A percentile compares a stretch with the other conserved stretches of the same genome.
phyloP scores from a whole-genome alignment of 1,140 invertebrate genomes.

The Cardiocondyla obscurior region DNA sequence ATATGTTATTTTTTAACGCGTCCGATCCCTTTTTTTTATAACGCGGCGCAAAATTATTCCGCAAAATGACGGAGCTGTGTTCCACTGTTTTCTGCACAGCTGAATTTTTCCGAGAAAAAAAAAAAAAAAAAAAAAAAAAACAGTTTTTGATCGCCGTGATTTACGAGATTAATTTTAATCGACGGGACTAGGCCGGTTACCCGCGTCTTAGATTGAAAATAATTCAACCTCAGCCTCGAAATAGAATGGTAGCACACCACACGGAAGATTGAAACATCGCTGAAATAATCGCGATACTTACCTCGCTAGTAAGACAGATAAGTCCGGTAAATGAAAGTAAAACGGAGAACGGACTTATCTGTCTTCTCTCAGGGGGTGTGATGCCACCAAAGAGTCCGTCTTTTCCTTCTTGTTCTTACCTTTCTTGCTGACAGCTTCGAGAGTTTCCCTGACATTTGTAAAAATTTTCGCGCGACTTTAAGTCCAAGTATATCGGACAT shows the following conservation, averaged over 20 bases:
- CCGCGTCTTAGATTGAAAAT: constrained; percentile 17
- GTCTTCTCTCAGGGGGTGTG: neutral
- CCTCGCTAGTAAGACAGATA: constrained; percentile 52
- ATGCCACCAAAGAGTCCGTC: neutral
- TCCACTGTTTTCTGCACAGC: neutral
- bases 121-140: no score
- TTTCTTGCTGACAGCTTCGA: neutral
- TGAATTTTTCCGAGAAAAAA: neutral
- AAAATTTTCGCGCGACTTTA: constrained; percentile 16
- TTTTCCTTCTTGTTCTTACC: neutral
- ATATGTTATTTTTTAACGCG: neutral
- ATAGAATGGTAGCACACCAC: constrained; percentile 37
- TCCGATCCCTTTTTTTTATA: neutral
- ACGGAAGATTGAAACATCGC: constrained; percentile 33
- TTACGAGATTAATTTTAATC: constrained; percentile 31
- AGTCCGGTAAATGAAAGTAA: constrained; percentile 26
- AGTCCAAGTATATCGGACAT: constrained; percentile 18
- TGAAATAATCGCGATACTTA: constrained; percentile 56
- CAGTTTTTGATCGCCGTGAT: neutral
- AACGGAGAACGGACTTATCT: neutral
- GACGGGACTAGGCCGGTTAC: neutral
- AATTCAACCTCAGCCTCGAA: constrained; percentile 38
- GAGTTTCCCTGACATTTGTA: neutral
- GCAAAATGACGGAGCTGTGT: neutral
- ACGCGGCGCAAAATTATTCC: neutral